A percentile compares a stretch with the other conserved stretches of the same genome.
Evolutionary conservation across 1,140 invertebrate species (phyloP).

Genomic region (Pachyrhynchus sulphureomaculatus): DNA sequence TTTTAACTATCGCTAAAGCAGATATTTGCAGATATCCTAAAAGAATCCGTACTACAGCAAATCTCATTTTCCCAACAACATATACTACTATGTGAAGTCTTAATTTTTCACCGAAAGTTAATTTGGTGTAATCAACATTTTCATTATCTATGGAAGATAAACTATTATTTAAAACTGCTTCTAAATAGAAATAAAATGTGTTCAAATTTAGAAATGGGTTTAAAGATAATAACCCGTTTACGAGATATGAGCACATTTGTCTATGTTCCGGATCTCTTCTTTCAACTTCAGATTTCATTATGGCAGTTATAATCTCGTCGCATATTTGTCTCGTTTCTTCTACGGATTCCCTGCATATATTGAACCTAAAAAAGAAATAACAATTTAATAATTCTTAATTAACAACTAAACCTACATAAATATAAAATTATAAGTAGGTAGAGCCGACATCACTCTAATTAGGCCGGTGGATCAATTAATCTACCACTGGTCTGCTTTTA

Average conservation of each 20-base stretch:
- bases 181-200: slow-evolving; percentile 33
- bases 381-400: not conserved
- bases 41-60: slow-evolving; percentile 30
- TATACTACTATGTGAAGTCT: not conserved
- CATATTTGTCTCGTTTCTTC: slow-evolving; percentile 47
- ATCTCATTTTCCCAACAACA: not conserved
- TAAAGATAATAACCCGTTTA: slow-evolving; percentile 43
- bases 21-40: slow-evolving; percentile 30
- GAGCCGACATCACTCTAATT: no score
- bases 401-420: no score
- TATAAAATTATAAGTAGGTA: no score
- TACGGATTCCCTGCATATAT: slow-evolving; percentile 46
- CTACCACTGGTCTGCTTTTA: no score
- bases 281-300: slow-evolving; percentile 33
- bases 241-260: slow-evolving; percentile 37
- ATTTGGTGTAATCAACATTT: slow-evolving; percentile 10
- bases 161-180: slow-evolving; percentile 23
- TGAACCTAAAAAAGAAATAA: slow-evolving; percentile 42
- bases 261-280: slow-evolving; percentile 34
- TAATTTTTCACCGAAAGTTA: slow-evolving; percentile 2
- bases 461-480: no score
- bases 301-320: slow-evolving; percentile 32
- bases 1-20: slow-evolving; percentile 40
- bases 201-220: slow-evolving; percentile 39
- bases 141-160: not conserved